Percentiles rank a stretch among this genome's conserved stretches.
phyloP scores from a whole-genome alignment of 2,113 vertebrate genomes.

The Onychostruthus taczanowskii region DNA sequence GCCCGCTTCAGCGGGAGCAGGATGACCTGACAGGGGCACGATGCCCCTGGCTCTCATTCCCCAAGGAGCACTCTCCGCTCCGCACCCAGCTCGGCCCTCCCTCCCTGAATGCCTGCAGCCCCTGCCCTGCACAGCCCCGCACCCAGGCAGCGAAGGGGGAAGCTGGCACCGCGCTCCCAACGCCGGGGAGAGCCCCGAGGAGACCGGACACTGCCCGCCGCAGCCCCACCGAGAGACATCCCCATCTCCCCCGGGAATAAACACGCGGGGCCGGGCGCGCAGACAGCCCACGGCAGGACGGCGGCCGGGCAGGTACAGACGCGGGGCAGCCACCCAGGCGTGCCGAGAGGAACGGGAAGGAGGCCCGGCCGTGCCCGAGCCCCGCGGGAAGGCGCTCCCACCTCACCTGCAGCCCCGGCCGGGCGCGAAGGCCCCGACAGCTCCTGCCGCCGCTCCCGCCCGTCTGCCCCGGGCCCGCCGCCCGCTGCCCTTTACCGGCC shows the following conservation, averaged over 20 bases:
- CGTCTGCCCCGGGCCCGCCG: background rate
- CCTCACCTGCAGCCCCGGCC: background rate
- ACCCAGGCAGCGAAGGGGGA: rapidly evolving
- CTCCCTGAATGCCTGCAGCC: background rate
- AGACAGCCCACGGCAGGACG: background rate
- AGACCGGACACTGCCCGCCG: rapidly evolving
- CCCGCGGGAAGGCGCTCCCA: rapidly evolving
- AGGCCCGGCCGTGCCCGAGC: rapidly evolving
- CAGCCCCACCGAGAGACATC: background rate
- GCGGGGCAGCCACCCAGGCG: background rate
- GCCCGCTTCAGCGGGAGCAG: background rate
- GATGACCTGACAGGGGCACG: rapidly evolving
- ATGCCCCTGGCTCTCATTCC: background rate
- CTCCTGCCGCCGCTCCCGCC: background rate
- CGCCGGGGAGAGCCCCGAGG: too few species aligned
- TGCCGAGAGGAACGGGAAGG: too few species aligned
- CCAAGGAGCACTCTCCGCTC: rapidly evolving
- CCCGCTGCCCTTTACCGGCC: background rate
- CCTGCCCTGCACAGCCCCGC: background rate
- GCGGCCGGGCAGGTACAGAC: background rate
- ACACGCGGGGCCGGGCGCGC: background rate
- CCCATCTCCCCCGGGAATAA: too few species aligned
- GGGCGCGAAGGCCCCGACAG: rapidly evolving
- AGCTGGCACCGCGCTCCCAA: rapidly evolving
- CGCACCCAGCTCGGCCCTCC: rapidly evolving